A percentile compares a stretch with the other conserved stretches of the same genome.
phyloP scores from a whole-genome alignment of 2,888 invertebrate species.

The Eupithecia tripunctaria region DNA sequence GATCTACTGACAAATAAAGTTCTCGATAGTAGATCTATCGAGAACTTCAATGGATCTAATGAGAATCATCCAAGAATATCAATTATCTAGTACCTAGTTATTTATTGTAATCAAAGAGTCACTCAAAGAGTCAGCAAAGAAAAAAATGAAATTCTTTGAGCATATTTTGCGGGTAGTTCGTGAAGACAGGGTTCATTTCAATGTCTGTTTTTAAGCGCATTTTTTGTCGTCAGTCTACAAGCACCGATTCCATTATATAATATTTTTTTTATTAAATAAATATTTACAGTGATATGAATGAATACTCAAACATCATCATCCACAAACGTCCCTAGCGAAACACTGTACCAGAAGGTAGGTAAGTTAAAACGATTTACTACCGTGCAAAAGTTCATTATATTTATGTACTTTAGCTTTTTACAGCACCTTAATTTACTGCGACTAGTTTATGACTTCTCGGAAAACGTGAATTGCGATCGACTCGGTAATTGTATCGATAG shows the following conservation, averaged over 20 bases:
- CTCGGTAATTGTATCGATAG: slow-evolving; percentile 29
- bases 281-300: not conserved
- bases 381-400: slow-evolving; percentile 8
- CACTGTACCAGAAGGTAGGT: not conserved
- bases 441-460: slow-evolving; percentile 22
- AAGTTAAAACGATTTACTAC: slow-evolving; percentile 1
- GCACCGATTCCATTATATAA: not conserved
- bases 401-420: slow-evolving; percentile 3
- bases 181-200: not conserved
- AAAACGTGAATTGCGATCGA: slow-evolving; percentile 14
- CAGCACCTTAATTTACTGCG: slow-evolving; percentile 12
- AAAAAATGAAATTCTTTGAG: not conserved
- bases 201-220: not conserved
- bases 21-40: too few relatives aligned
- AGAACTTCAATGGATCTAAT: too few relatives aligned
- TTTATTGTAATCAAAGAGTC: not conserved
- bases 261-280: not conserved
- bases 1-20: too few relatives aligned
- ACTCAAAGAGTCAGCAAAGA: not conserved
- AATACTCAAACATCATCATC: not conserved
- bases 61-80: too few relatives aligned
- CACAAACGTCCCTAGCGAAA: not conserved
- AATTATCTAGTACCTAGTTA: too few relatives aligned
- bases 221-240: not conserved
- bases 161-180: not conserved